These are phyloP conservation scores for Phrynosoma platyrhinos DNA, from an alignment of 2,113 vertebrate species.

Conservation along the genomic window DNA sequence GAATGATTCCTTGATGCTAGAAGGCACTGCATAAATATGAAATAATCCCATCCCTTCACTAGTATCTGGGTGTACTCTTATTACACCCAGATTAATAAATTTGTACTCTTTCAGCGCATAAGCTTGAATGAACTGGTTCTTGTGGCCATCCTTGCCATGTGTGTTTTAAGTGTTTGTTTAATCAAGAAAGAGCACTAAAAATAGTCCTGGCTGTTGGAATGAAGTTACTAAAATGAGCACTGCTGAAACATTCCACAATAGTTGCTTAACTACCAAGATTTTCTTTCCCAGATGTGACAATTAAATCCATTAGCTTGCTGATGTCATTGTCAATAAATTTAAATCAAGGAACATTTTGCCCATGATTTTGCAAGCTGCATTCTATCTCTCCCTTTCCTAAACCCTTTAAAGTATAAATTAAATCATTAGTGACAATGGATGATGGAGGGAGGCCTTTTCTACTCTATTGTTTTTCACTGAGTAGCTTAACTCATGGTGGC, in stretches of 20 bases:
- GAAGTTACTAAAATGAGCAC: constrained; percentile 32
- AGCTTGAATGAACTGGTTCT: constrained; percentile 14
- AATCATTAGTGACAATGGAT: neutral
- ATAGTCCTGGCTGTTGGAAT: constrained; percentile 29
- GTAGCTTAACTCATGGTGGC: constrained; percentile 20
- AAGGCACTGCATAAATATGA: constrained; percentile 10
- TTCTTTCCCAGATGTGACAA: constrained; percentile 44
- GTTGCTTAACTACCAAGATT: constrained; percentile 45
- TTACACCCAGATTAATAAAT: too few relatives aligned
- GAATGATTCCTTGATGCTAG: neutral
- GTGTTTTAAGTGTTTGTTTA: constrained; percentile 16
- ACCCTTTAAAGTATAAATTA: constrained; percentile 38
- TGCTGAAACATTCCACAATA: constrained; percentile 16
- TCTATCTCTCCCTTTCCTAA: neutral
- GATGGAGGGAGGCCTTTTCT: neutral
- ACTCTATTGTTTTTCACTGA: neutral
- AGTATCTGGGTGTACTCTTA: neutral
- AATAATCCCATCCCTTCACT: constrained; percentile 1
- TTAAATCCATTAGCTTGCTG: constrained; percentile 33
- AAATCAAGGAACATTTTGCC: constrained; percentile 36
- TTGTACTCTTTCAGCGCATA: constrained; percentile 24
- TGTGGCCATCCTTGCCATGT: neutral
- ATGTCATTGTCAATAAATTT: constrained; percentile 40
- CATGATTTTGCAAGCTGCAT: constrained; percentile 39
- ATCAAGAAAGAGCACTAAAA: constrained; percentile 26